Percentiles rank a stretch among this genome's conserved stretches.
Evolutionary conservation across 1,140 invertebrate genomes (phyloP).

Genomic region (Drosophila pandora): DNA sequence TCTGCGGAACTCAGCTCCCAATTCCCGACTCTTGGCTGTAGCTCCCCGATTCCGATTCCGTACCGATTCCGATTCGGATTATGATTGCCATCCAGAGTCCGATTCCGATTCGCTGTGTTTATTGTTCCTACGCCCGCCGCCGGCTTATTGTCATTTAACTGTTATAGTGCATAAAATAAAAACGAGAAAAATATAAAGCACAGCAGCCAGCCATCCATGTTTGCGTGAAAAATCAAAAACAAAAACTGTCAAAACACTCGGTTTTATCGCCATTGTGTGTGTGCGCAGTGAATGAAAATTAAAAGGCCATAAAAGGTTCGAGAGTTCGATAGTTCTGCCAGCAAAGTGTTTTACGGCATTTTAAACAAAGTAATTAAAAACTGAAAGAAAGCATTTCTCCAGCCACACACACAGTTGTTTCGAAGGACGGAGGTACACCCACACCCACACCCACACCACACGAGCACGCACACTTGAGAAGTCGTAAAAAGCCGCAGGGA

Average conservation of each 20-base stretch:
- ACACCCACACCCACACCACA: neutral
- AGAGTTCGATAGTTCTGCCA: conserved; percentile 44
- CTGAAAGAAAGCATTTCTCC: conserved; percentile 52
- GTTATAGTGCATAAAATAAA: conserved; percentile 67
- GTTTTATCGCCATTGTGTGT: conserved; percentile 17
- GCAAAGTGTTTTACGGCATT: conserved; percentile 68
- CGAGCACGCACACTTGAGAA: conserved; percentile 38
- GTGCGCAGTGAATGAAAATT: conserved; percentile 71
- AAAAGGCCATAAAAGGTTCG: conserved; percentile 73
- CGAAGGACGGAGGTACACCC: neutral
- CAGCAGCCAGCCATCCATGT: neutral
- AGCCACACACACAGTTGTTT: conserved; percentile 5
- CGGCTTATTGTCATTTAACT: conserved; percentile 82
- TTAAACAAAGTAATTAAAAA: conserved; percentile 79
- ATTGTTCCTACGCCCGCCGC: conserved; percentile 59
- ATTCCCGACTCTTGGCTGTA: conserved; percentile 56
- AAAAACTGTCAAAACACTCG: conserved; percentile 45
- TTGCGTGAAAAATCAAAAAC: conserved; percentile 32
- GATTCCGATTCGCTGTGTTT: conserved; percentile 57
- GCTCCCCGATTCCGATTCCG: conserved; percentile 50
- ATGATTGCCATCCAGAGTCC: conserved; percentile 43
- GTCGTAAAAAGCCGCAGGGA: conserved; percentile 42
- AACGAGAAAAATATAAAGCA: neutral
- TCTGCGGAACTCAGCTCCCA: conserved; percentile 78
- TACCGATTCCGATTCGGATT: conserved; percentile 28